These are phyloP conservation scores for Cantharis rufa DNA, from an alignment of 2,888 invertebrate species.

Conservation along the genomic window DNA sequence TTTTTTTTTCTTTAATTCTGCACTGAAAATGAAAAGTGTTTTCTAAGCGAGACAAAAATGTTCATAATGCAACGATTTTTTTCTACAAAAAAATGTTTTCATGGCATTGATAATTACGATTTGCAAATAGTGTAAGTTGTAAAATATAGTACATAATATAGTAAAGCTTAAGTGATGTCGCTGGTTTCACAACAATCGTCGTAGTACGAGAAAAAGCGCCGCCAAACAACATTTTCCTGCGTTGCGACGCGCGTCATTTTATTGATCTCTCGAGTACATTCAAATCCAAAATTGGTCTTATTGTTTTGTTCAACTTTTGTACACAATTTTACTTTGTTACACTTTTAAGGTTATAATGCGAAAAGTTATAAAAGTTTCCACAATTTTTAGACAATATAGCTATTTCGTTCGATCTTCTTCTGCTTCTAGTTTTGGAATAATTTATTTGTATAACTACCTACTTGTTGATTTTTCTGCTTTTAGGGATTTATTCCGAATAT, in stretches of 20 bases:
- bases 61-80: background rate
- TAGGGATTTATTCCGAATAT: constrained; percentile 18
- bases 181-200: constrained; percentile 4
- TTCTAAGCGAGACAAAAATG: background rate
- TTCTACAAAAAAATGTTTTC: background rate
- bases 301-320: constrained; percentile 27
- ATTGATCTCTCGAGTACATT: constrained; percentile 40
- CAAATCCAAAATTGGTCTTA: constrained; percentile 32
- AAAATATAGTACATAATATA: background rate
- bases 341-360: constrained; percentile 35
- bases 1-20: background rate
- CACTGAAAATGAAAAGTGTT: background rate
- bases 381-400: constrained; percentile 26
- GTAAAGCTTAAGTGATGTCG: background rate
- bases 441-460: constrained; percentile 29
- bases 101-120: background rate
- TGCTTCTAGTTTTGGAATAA: constrained; percentile 19
- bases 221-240: constrained; percentile 20
- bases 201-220: constrained; percentile 22
- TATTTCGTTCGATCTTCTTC: constrained; percentile 20
- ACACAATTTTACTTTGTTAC: constrained; percentile 35
- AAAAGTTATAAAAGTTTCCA: constrained; percentile 33
- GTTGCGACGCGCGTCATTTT: constrained; percentile 36
- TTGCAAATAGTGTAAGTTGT: background rate
- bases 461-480: constrained; percentile 29